phyloP scores from a whole-genome alignment of 2,888 invertebrate genomes.

The Sphaerophoria rueppellii region DNA sequence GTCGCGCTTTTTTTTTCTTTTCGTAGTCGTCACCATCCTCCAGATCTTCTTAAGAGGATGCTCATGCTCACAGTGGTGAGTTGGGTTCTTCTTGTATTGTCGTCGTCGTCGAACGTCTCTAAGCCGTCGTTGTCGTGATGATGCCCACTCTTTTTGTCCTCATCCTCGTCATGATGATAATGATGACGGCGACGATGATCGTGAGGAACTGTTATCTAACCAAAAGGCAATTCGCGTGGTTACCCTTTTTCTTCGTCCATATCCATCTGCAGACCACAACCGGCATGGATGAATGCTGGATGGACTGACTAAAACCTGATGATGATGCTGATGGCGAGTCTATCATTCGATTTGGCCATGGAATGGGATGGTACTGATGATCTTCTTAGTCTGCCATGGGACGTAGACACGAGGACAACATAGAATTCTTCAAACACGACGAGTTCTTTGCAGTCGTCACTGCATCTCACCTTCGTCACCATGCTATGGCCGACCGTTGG shows the following conservation, averaged over 20 bases:
- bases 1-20: constrained; percentile 10
- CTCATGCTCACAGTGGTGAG: constrained; percentile 36
- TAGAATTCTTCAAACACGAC: constrained; percentile 63
- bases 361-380: constrained; percentile 47
- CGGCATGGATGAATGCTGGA: constrained; percentile 17
- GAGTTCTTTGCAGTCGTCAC: constrained; percentile 23
- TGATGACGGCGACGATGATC: constrained; percentile 36
- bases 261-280: not conserved
- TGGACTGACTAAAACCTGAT: constrained; percentile 34
- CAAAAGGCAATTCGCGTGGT: constrained; percentile 49
- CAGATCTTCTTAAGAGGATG: constrained; percentile 47
- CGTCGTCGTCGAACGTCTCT: no score
- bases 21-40: constrained; percentile 33
- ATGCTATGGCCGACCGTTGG: not conserved
- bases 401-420: constrained; percentile 39
- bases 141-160: constrained; percentile 10
- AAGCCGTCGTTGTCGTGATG: constrained; percentile 15
- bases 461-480: constrained; percentile 32
- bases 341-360: constrained; percentile 49
- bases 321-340: constrained; percentile 45
- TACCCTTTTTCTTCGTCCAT: constrained; percentile 33
- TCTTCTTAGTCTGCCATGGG: constrained; percentile 36
- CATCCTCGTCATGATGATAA: constrained; percentile 39
- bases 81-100: constrained; percentile 19
- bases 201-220: constrained; percentile 72